Base-by-base conservation (phyloP, 2,113 vertebrate species). In the Morone saxatilis region DNA sequence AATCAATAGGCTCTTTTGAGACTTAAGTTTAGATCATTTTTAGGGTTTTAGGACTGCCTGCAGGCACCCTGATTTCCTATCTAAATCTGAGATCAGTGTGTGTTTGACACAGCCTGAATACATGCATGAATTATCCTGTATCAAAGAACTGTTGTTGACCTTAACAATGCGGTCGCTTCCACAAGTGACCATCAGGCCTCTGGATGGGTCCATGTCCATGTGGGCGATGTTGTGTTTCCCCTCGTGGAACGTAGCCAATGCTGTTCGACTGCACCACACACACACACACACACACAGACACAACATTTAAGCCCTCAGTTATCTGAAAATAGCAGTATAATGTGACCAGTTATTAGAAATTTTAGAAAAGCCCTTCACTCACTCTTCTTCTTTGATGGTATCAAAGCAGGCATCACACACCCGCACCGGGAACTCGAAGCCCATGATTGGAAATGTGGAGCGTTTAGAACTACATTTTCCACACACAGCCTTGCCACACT, bases 381-480 rank as follows among this genome's bases (percentile, higher is more conserved):
- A 99, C 98, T 99, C 98, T 90, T 99, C 97, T 1, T 99, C 98
- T 89, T 97, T 99, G 95, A 99, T 97, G 13, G 96, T 96, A 78
- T 97, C 96, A 20, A 97, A 97, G 80, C 98, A 99, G 89, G 95
- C 91, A 38, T 99, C 98, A 57, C 98, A 99, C 70, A 99, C 96
- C 2, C 98, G 96, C 85, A 99, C 98, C 7, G 97, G 97, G 95
- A 99, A 98, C 95, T 99, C 98, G 61, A 99, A 99, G 81, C 98
- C 98, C 98, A 99, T 99, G 89, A 98, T 81, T 0, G 98, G 98
- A 87, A 96, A 99, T 3, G 95, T 97, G 14, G 98, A 98, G 60
- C 97, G 96, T 90, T 97, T 99, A 40, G 96, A 97, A 87, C 98
- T 99, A 90, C 98, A 99, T 86, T 97, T 99, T 48, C 97, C 98